Conservation (phyloP, 2,113 vertebrate genomes). For the Siniperca chuatsi region DNA sequence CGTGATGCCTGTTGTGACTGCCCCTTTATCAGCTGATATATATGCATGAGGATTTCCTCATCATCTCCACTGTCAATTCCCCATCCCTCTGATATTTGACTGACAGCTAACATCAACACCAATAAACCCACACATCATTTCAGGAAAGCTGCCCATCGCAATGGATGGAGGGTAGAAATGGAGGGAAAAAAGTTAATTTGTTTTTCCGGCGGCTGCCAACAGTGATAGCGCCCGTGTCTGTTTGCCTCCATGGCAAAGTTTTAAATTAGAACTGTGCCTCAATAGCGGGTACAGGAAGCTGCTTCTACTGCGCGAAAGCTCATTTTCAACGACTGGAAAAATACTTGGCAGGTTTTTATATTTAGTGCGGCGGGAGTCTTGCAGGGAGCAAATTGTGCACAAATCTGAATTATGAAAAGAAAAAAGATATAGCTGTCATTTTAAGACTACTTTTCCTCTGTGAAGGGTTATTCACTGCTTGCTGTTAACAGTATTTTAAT, state of each 20-base stretch:
- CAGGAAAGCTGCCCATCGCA: slow-evolving; percentile 65
- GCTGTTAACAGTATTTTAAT: slow-evolving; percentile 36
- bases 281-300: slow-evolving; percentile 51
- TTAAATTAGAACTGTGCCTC: slow-evolving; percentile 75
- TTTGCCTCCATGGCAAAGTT: slow-evolving; percentile 70
- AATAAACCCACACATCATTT: slow-evolving; percentile 76
- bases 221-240: slow-evolving; percentile 72
- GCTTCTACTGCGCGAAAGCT: slow-evolving; percentile 50
- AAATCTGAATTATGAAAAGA: slow-evolving; percentile 57
- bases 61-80: slow-evolving; percentile 66
- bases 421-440: slow-evolving; percentile 43
- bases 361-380: slow-evolving; percentile 31
- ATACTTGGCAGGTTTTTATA: slow-evolving; percentile 62
- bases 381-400: slow-evolving; percentile 57
- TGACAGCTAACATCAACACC: slow-evolving; percentile 74
- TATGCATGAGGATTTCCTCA: slow-evolving; percentile 81
- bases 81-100: slow-evolving; percentile 73
- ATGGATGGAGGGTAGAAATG: slow-evolving; percentile 43
- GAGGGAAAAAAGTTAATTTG: slow-evolving; percentile 78
- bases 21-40: slow-evolving; percentile 79
- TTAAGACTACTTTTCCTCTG: not conserved
- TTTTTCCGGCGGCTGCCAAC: slow-evolving; percentile 72
- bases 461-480: slow-evolving; percentile 13
- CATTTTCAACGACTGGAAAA: slow-evolving; percentile 51
- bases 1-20: slow-evolving; percentile 44